Conservation (phyloP, 1,140 invertebrate species). For the Brachionus asplanchnoidis region DNA sequence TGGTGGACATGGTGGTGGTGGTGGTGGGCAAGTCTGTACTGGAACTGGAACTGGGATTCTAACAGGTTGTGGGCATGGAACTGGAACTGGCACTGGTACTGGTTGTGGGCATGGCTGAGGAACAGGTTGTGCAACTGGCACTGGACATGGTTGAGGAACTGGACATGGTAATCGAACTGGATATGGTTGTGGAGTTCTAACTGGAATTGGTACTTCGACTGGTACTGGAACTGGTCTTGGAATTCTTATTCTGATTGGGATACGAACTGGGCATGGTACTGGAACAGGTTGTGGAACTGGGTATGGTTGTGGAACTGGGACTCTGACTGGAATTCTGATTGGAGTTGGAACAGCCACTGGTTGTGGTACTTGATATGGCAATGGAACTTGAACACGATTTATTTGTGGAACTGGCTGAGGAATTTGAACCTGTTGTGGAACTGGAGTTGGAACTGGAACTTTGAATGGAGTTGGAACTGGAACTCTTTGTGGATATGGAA, state of each 20-base stretch:
- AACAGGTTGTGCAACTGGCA: background rate
- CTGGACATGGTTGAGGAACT: background rate
- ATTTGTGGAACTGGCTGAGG: background rate
- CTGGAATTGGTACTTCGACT: background rate
- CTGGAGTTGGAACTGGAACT: background rate
- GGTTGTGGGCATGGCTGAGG: background rate
- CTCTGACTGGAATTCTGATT: background rate
- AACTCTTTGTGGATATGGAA: background rate
- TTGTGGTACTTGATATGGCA: background rate
- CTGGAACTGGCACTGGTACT: background rate
- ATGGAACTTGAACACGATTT: background rate
- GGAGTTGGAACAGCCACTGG: background rate
- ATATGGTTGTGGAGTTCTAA: background rate
- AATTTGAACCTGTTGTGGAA: background rate
- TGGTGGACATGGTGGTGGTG: background rate
- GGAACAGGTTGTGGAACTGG: background rate
- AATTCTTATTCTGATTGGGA: slow-evolving; percentile 2
- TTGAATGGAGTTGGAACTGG: background rate
- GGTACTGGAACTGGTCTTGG: slow-evolving; percentile 14
- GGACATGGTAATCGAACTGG: background rate
- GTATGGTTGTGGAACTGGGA: background rate
- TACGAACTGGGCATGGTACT: background rate
- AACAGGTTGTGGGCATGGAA: background rate
- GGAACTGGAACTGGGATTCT: background rate
- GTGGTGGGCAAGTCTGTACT: background rate